Evolutionary conservation across 2,113 vertebrate species (phyloP), one percentile per base, ranked within the genome.

Genomic region (Erpornis zantholeuca): DNA sequence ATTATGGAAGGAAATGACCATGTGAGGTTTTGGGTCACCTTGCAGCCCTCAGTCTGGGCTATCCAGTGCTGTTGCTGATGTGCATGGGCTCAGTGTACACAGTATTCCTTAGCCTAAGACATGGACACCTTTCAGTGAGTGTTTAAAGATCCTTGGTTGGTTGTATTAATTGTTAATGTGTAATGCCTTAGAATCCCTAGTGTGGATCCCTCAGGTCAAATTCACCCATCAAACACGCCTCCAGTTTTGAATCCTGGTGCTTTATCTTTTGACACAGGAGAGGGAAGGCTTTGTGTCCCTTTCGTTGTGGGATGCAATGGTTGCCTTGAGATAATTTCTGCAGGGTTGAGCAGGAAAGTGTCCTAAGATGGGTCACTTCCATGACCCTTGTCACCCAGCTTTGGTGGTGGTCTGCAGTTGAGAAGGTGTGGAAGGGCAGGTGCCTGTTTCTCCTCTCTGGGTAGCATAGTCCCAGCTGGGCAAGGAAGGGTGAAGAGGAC

Each of bases 281-380:
- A 44, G 12, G 27, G 31, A 31, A 80, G 64, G 23, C 10, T 61
- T 78, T 9, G 12, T 24, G 17, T 63, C 18, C 21, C 7, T 71
- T 75, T 68, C 38, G 11, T n/a, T 0, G 0, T 7, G 11, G 24
- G 40, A 25, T 2, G 6, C 60, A 40, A 0, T 4, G 5, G 16
- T 44, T 35, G 24, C 56, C 42, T 64, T 33, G 47, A 75, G 25
- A 47, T 79, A 0, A 21, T 27, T 82, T 90, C 70, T 45, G 11
- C 36, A n/a, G 23, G n/a, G 19, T 24, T 33, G 11, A 75, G 23
- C 29, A 44, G 47, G 29, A 18, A 82, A 27, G 21, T 33, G 24
- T 45, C 35, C 21, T 54, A 10, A 45, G 4, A 5, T 70, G 25
- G 12, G 29, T 75, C 44, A 14, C 22, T 21, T 52, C 42, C 36